Evolutionary conservation across 1,140 invertebrate species (phyloP).

Genomic region (Plectus sambesii): DNA sequence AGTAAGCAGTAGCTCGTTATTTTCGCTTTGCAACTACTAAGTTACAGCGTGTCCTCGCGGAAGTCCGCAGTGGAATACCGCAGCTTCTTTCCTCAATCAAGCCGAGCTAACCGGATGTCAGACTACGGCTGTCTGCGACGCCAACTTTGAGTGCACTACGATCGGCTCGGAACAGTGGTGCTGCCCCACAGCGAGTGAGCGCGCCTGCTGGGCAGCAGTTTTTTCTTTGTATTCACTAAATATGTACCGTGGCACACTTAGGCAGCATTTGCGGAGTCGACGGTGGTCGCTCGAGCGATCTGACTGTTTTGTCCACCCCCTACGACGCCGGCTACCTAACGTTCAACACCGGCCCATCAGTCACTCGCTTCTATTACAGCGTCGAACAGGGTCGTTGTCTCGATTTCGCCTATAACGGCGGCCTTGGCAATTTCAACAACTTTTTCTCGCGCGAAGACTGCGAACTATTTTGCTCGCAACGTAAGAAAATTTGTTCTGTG

Average conservation of each 20-base stretch:
- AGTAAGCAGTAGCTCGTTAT: slow-evolving; percentile 23
- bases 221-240: no score
- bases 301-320: slow-evolving; percentile 32
- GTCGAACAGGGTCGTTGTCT: slow-evolving; percentile 40
- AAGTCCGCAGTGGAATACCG: slow-evolving; percentile 41
- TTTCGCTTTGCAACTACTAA: slow-evolving; percentile 41
- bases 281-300: slow-evolving; percentile 36
- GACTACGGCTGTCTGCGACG: slow-evolving; percentile 33
- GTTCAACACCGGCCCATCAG: slow-evolving; percentile 29
- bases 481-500: slow-evolving; percentile 44
- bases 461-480: not conserved
- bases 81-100: slow-evolving; percentile 34
- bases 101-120: slow-evolving; percentile 42
- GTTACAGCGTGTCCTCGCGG: no score
- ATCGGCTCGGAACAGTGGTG: slow-evolving; percentile 43
- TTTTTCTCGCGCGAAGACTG: slow-evolving; percentile 17
- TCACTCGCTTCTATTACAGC: slow-evolving; percentile 41
- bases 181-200: slow-evolving; percentile 42
- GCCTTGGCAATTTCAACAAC: slow-evolving; percentile 43
- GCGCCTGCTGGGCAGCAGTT: no score
- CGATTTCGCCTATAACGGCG: slow-evolving; percentile 38
- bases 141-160: slow-evolving; percentile 41
- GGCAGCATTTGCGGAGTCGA: slow-evolving; percentile 32
- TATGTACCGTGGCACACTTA: no score
- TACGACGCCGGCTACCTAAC: slow-evolving; percentile 33